Evolutionary conservation across 2,888 invertebrate species (phyloP), one percentile per base, ranked within the genome.

Genomic region (Heliothis peltigera): DNA sequence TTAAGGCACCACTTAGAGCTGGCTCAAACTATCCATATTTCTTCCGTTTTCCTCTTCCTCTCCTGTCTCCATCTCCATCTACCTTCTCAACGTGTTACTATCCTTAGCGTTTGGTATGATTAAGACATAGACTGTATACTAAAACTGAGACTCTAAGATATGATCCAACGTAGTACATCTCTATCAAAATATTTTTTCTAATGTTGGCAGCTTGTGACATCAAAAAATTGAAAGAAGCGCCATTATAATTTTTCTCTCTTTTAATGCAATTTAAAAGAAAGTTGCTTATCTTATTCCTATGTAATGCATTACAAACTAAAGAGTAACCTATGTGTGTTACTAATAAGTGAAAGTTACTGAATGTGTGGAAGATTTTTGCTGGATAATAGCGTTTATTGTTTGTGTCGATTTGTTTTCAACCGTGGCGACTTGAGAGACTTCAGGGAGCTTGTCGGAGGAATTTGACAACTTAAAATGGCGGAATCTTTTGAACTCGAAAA

Each of bases 401-500:
- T 67, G 64, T 69, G 78, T 75, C 59, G 88, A 90, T 94, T 94
- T 94, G 94, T 94, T 92, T 93, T 93, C 85, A 93, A 94, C 93
- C 90, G 93, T 94, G 93, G 92, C 90, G 88, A 89, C 84, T 83
- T 81, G 80, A 86, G 86, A 82, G 79, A 86, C 88, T 87, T 87
- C 84, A 82, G 60, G 48, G 60, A 43, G 70, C 70, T 75, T 70
- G 84, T 84, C 85, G 84, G 83, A 75, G 77, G 71, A 79, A 84
- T 93, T 93, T 95, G 95, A 93, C 94, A 93, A 88, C 87, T 81
- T 93, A 94, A 92, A 94, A 95, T 95, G 95, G 95, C 95, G 95
- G 95, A 92, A 91, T 90, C 93, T 87, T 95, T 95, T 94, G 85
- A 95, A 95, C 92, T 91, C 79, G 77, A 84, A 82, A 81, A 79